Evolutionary conservation across 2,797 vertebrate genomes (phyloP), one percentile per base, ranked within the genome.

Genomic region (Pantherophis vulpinus): DNA sequence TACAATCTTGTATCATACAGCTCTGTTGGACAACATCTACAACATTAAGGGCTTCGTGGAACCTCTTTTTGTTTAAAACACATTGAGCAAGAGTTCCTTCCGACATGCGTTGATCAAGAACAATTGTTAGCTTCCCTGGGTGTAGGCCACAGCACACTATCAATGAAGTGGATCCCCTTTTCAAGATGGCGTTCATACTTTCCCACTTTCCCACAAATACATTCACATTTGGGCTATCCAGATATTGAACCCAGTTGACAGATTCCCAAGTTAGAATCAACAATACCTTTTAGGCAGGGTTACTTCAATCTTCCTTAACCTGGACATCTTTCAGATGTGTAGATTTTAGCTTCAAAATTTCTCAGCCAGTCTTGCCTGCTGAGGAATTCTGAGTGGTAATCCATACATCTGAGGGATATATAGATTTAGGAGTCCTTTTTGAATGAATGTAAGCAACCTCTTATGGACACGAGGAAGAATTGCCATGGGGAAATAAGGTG

Each of bases 1-100:
- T 94, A 90, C 95, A 96, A 93, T 94, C 96, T 95, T 93, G 91
- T 88, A 95, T 37, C 90, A 93, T 42, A 90, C 13, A 61, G 86
- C 89, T 92, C 93, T 89, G 91, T 59, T 91, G 95, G 95, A 93
- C 20, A 63, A 95, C 5, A 25, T 18, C 37, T 27, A 12, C 56
- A 37, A 87, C 59, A 60, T n/a, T 60, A 60, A 88, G 12, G 29
- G 7, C 27, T 61, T 61, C 42, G 16, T 18, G 12, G 14, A 47
- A 10, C n/a, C 4, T 5, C n/a, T 8, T 37, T 59, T 51, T 23
- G 20, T 9, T 42, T 86, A 90, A 87, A 87, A 47, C 10, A 16
- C 2, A 14, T n/a, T 51, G 54, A 42, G 27, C 51, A 61, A 8
- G 6, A 54, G 66, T 42, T 61, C 18, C 32, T 11, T 13, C 37